Conservation (phyloP, 2,888 invertebrate genomes). For the Pseudococcus viburni region DNA sequence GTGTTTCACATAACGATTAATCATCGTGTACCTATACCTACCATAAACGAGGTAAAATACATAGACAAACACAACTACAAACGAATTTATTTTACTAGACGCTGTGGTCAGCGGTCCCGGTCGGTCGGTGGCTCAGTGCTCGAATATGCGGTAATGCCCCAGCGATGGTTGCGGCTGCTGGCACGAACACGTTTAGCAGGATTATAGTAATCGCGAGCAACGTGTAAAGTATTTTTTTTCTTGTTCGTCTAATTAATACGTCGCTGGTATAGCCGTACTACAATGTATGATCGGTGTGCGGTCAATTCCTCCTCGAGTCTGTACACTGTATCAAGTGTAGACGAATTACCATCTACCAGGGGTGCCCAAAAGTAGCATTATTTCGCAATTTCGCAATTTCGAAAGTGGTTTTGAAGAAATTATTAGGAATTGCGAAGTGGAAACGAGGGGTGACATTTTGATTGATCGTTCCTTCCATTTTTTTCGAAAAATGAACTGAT, state of each 20-base stretch:
- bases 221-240: conserved; percentile 13
- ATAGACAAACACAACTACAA: not conserved
- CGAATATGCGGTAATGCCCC: conserved; percentile 35
- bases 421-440: no score
- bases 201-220: conserved; percentile 39
- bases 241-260: not conserved
- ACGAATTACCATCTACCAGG: not conserved
- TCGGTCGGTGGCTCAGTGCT: not conserved
- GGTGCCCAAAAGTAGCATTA: not conserved
- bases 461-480: no score
- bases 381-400: no score
- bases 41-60: not conserved
- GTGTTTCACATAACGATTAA: not conserved
- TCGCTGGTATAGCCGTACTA: not conserved
- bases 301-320: not conserved
- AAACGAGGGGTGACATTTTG: no score
- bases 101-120: not conserved
- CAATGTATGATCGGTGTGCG: not conserved
- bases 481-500: no score
- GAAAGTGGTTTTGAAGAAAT: no score
- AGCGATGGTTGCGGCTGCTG: not conserved
- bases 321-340: no score
- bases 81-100: conserved; percentile 19
- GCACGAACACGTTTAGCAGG: conserved; percentile 40
- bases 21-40: conserved; percentile 23